Conservation (phyloP, 2,797 vertebrate species). For the Channa striata region DNA sequence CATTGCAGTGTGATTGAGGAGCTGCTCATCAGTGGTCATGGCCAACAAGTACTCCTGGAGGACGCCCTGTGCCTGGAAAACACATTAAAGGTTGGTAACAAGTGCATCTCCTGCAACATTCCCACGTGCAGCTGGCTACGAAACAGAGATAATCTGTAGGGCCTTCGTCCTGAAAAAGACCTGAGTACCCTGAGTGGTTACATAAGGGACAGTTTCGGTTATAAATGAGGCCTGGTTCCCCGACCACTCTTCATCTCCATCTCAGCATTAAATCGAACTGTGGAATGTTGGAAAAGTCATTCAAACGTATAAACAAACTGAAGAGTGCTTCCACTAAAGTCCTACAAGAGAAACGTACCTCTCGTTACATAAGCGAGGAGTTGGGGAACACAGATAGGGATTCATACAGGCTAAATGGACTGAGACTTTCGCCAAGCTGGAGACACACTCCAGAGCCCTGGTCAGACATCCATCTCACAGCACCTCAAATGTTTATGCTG, state of each 20-base stretch:
- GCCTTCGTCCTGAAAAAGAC: conserved; percentile 11
- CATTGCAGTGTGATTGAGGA: conserved; percentile 91
- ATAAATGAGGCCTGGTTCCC: conserved; percentile 47
- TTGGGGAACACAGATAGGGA: conserved; percentile 55
- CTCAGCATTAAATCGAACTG: conserved; percentile 29
- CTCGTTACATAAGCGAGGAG: conserved; percentile 43
- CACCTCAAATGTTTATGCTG: conserved; percentile 66
- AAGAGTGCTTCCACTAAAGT: conserved; percentile 37
- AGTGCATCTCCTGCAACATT: conserved; percentile 5
- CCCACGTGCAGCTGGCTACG: conserved; percentile 1
- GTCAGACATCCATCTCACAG: conserved; percentile 50
- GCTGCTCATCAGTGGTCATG: conserved; percentile 95
- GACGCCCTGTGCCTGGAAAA: conserved; percentile 89
- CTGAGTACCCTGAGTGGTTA: conserved; percentile 17
- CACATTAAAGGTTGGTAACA: conserved; percentile 29
- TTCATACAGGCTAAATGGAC: conserved; percentile 59
- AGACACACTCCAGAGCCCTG: conserved; percentile 75
- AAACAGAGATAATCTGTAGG: conserved; percentile 5
- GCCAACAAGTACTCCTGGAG: conserved; percentile 95
- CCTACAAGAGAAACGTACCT: conserved; percentile 29
- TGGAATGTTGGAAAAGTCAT: conserved; percentile 50
- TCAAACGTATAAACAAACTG: conserved; percentile 54
- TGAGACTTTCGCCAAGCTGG: conserved; percentile 57
- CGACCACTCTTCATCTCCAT: conserved; percentile 39
- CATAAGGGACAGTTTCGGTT: conserved; percentile 27